Percentiles rank a stretch among this genome's conserved stretches.
phyloP scores from a whole-genome alignment of 2,888 invertebrate genomes.

The Mimas tiliae region DNA sequence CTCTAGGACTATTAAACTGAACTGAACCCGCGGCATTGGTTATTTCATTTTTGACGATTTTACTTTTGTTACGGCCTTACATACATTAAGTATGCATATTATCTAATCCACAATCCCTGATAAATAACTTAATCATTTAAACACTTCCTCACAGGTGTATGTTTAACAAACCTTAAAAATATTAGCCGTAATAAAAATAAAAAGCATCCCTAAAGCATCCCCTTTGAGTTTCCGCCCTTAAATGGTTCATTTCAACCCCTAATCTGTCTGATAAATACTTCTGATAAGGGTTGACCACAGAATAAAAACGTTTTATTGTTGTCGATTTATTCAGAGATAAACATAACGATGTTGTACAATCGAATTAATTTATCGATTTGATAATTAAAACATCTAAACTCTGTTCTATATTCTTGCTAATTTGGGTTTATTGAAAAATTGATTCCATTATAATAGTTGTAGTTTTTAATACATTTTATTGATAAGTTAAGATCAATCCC shows the following conservation, averaged over 20 bases:
- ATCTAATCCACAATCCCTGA: constrained; percentile 11
- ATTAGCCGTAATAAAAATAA: constrained; percentile 36
- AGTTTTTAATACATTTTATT: too few relatives aligned
- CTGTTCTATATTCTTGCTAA: not conserved
- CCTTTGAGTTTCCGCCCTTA: constrained; percentile 45
- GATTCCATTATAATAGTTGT: not conserved
- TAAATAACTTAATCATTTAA: constrained; percentile 24
- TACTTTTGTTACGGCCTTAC: too few relatives aligned
- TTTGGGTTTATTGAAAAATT: constrained; percentile 6
- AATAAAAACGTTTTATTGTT: constrained; percentile 21
- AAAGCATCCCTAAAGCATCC: constrained; percentile 39
- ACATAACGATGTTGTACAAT: constrained; percentile 3
- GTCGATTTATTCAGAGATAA: constrained; percentile 22
- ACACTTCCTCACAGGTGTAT: constrained; percentile 27
- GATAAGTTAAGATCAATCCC: too few relatives aligned
- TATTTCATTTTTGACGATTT: too few relatives aligned
- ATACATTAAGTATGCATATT: not conserved
- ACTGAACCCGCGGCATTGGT: too few relatives aligned
- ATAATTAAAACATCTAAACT: constrained; percentile 5
- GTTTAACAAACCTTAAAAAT: constrained; percentile 29
- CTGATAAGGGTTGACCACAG: constrained; percentile 37
- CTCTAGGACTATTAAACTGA: too few relatives aligned
- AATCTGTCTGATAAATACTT: constrained; percentile 41
- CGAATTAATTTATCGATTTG: constrained; percentile 18
- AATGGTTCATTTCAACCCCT: constrained; percentile 41